Evolutionary conservation across 2,113 vertebrate species (phyloP), one percentile per base, ranked within the genome.

Genomic region (Columbina picui): DNA sequence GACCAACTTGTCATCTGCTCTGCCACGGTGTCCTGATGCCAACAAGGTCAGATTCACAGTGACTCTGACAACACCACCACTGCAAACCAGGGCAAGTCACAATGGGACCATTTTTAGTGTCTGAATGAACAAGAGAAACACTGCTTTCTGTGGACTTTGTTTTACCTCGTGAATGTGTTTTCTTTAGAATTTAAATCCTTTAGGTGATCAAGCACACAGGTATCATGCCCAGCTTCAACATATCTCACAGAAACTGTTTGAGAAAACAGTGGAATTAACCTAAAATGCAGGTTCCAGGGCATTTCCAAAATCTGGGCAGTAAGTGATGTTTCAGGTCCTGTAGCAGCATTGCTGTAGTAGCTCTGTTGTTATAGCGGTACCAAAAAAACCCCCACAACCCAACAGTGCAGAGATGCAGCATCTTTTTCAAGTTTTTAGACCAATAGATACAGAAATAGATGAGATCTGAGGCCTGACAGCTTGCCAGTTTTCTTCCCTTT

Each of bases 171-270:
- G 43, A 47, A 50, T 38, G 17, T 8, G 1, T 14, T 39, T 7
- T 23, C 38, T 50, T 55, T 4, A 36, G 26, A 21, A 34, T 81
- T 41, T 23, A 52, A 56, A 15, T 43, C 22, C 59, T 57, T 64
- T 43, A 23, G 56, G 60, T 82, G 56, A 8, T 29, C 26, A 88
- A 80, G 29, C 52, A 45, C 25, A 2, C 0, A 0, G 12, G 26
- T 69, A 23, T 79, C 17, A 5, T 3, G 10, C 38, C 26, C 53
- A 55, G 0, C 18, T 29, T 32, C 90, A 79, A 34, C 1, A 5
- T 2, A 15, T 10, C 0, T 50, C 64, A 19, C 10, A 57, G 59
- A 41, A 76, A 13, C 36, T n/a, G 43, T 49, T 49, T 84, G 75
- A 59, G 26, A 30, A 27, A 65, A 6, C 81, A 34, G 18, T 5